Evolutionary conservation across 2,797 vertebrate genomes (phyloP), one percentile per base, ranked within the genome.

Genomic region (Urocyon cinereoargenteus): DNA sequence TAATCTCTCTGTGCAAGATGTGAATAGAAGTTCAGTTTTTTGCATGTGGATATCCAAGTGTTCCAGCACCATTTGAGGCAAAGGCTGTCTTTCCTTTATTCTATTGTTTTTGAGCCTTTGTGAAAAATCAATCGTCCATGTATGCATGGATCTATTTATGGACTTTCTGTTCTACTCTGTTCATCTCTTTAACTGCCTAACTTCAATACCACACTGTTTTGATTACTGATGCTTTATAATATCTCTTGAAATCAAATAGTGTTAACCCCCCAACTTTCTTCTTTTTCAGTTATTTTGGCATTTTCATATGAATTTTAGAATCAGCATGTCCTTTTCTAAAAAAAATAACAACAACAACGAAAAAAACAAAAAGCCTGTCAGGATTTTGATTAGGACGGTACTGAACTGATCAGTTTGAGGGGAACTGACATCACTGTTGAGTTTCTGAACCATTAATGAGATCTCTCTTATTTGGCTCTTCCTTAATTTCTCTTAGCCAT

Each of bases 281-380:
- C 36, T 83, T 87, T 51, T 93, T 70, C 16, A 51, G 75, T 87
- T 51, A n/a, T 55, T 82, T 94, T 94, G 57, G 14, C 24, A 55
- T 94, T 96, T 55, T 31, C 53, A 55, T 82, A 40, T 87, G 51
- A 77, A 68, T 61, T 91, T 96, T 96, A 66, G n/a, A 77, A 73
- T 77, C 72, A 75, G 36, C 16, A 45, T 75, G 31, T 88, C 62
- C 21, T 68, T 61, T 72, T 82, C 62, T 45, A 81, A 31, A 61
- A 70, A 77, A 64, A 64, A 14, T 8, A 45, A 45, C 40, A 45
- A 45, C 40, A 45, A 45, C 40, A 40, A 40, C 40, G 34, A 8
- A 18, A 10, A 68, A 68, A 10, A 2, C 26, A 21, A 28, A 24
- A 77, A 24, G 14, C 26, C 28, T 14, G 9, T 2, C 28, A 45